Percentiles rank a stretch among this genome's conserved stretches.
These are phyloP conservation scores for Phaethornis superciliosus DNA, from an alignment of 2,113 vertebrate genomes.

Conservation along the genomic window DNA sequence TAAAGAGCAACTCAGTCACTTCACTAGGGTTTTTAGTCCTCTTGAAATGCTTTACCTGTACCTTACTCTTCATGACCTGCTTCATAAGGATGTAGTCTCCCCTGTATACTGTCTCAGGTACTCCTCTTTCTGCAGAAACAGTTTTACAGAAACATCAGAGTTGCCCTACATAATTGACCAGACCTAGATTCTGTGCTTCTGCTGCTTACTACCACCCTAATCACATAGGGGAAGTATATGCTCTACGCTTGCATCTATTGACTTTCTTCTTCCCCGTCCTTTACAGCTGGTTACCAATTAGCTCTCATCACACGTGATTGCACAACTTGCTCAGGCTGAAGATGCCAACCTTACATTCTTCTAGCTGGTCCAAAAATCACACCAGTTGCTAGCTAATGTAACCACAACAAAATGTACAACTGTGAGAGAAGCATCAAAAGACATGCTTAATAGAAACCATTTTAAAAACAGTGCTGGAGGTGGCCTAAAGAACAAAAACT, in stretches of 20 bases:
- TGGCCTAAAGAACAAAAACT: not conserved
- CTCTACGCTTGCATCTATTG: not conserved
- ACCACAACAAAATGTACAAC: not conserved
- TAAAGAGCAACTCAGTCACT: not conserved
- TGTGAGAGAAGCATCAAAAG: not conserved
- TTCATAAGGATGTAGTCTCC: not conserved
- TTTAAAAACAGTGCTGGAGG: not conserved
- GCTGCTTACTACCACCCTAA: not conserved
- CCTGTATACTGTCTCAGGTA: not conserved
- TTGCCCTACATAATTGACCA: not conserved
- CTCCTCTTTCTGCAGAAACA: not conserved
- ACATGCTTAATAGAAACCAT: not conserved
- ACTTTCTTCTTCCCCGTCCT: not conserved
- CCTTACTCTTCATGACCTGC: not conserved
- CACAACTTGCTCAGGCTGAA: not conserved
- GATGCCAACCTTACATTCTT: not conserved
- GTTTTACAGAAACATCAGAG: not conserved
- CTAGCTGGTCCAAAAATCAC: not conserved
- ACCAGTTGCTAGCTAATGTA: not conserved
- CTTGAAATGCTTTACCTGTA: not conserved
- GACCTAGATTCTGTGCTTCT: not conserved
- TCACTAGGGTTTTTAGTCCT: not conserved
- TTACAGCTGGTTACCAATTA: not conserved
- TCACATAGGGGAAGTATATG: not conserved
- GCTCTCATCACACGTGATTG: rapidly evolving